Evolutionary conservation across 2,113 vertebrate genomes (phyloP), one percentile per base, ranked within the genome.

Genomic region (Odocoileus hemionus): DNA sequence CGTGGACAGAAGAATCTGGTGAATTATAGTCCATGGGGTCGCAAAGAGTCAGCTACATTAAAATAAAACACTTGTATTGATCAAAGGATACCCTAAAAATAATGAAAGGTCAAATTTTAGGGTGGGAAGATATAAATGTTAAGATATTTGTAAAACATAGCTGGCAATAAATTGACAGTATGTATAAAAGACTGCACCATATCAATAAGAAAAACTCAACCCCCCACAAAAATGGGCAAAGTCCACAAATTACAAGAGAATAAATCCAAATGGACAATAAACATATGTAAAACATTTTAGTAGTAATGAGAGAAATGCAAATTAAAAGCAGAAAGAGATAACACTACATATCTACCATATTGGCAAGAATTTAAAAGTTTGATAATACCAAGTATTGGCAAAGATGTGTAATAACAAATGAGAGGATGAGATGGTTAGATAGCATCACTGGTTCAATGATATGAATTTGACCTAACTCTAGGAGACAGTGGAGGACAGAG

Each of bases 271-370:
- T 52, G 52, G 50, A 79, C 61, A 86, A 89, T 70, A 86, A 19
- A 50, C 50, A 86, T 45, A 3, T 79, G 12, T 92, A 70, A 96
- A 86, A 19, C 6, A 67, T 23, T 86, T 89, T 89, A 79, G 67
- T 95, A 78, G 25, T 92, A 86, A 94, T 45, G 86, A 87, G 17
- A 13, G 25, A 96, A 92, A 93, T 88, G 64, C 36, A 94, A 92
- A 97, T 96, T 74, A 30, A 90, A 92, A 30, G 23, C 39, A 84
- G 36, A 70, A 79, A 88, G 28, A 50, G 55, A 76, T 54, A 90
- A 80, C 26, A 61, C 15, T 47, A 43, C 3, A 52, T 33, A 76
- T 23, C 16, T 39, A 91, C 28, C n/a, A 96, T 43, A 54, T 30
- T 61, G 70, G 80, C 89, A 96, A 96, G 78, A 97, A 86, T 55